phyloP scores from a whole-genome alignment of 2,113 vertebrate species.

The Rhinoderma darwinii region DNA sequence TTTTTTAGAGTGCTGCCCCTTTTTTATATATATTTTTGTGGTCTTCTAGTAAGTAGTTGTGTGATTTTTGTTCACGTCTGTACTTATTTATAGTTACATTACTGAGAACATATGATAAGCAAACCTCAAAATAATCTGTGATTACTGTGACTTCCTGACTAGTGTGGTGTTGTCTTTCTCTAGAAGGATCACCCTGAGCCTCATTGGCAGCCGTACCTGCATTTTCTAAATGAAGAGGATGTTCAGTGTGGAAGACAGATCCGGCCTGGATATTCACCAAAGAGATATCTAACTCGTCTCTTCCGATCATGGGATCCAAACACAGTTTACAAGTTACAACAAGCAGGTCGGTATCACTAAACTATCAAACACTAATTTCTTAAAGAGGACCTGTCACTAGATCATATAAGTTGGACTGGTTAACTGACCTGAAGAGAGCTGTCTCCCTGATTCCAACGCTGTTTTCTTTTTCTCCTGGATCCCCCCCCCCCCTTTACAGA shows the following conservation, averaged over 20 bases:
- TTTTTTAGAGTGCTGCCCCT: too few relatives aligned
- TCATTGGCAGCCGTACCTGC: constrained; percentile 59
- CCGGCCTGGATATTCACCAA: constrained; percentile 67
- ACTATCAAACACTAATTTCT: not conserved
- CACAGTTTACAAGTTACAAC: constrained; percentile 58
- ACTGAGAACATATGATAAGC: not conserved
- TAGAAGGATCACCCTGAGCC: constrained; percentile 56
- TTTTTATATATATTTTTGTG: too few relatives aligned
- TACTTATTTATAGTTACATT: not conserved
- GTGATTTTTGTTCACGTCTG: not conserved
- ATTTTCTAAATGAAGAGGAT: constrained; percentile 63
- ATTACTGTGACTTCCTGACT: not conserved
- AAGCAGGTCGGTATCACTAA: constrained; percentile 60
- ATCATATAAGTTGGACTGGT: too few relatives aligned
- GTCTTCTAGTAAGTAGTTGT: not conserved
- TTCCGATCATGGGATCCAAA: constrained; percentile 60
- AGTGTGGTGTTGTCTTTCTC: constrained; percentile 51
- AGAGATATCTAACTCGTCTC: constrained; percentile 65
- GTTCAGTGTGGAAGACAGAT: constrained; percentile 61
- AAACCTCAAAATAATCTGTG: not conserved
- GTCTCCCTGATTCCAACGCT: too few relatives aligned
- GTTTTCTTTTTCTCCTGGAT: too few relatives aligned
- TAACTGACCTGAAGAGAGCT: too few relatives aligned
- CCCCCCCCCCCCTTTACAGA: too few relatives aligned
- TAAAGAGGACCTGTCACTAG: too few relatives aligned